Evolutionary conservation across 2,888 invertebrate species (phyloP), one percentile per base, ranked within the genome.

Genomic region (Tupiocoris notatus): DNA sequence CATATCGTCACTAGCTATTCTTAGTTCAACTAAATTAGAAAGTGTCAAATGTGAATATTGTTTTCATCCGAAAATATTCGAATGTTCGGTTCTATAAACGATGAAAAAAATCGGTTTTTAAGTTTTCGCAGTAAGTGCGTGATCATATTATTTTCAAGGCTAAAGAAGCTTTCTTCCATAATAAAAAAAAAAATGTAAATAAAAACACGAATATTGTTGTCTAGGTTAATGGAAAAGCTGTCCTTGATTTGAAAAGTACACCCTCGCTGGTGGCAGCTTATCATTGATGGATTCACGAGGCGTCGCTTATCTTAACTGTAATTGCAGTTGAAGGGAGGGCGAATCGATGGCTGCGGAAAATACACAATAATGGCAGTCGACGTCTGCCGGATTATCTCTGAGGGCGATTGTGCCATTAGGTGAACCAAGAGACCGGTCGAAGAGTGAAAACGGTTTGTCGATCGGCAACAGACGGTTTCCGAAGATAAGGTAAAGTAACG

Each of bases 401-500:
- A 9, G 59, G 65, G 18, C 12, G 39, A 65, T 39, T 65, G 65
- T 20, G 65, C 39, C 65, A 65, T 65, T 65, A 65, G 65, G 25
- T 25, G 3, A 39, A 39, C 39, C 39, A 12, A n/a, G n/a, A n/a
- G n/a, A n/a, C n/a, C n/a, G n/a, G n/a, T n/a, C n/a, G n/a, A 39
- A 39, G 39, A 25, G 65, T 39, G 65, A 65, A 65, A 65, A 65
- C 65, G 56, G 57, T 56, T 67, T 21, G 67, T 67, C 56, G 67
- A 67, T 67, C 21, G 67, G 22, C 39, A 21, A 67, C 67, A 67
- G 67, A 67, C 67, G 67, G 67, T 57, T 67, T 67, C 20, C 22
- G 56, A 67, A 67, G 67, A 67, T 56, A 67, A 67, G 67, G 67
- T 39, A 3, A n/a, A n/a, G n/a, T n/a, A n/a, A n/a, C n/a, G n/a